Evolutionary conservation across 2,113 vertebrate species (phyloP), one percentile per base, ranked within the genome.

Genomic region (Peucedramus taeniatus): DNA sequence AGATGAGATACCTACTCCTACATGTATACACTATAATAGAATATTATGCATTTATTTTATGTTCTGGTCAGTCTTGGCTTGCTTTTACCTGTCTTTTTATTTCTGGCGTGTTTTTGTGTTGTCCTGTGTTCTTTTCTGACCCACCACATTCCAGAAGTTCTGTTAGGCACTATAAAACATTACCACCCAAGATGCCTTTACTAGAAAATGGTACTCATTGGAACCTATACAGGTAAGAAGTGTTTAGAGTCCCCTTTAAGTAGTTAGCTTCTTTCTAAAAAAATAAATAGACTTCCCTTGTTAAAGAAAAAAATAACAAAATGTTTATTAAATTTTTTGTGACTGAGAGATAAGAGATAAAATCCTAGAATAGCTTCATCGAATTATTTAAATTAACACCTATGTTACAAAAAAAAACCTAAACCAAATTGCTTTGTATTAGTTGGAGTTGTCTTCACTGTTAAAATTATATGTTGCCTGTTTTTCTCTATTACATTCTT

Each of bases 171-270:
- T 99, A 96, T 99, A 98, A 98, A 98, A 99, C 98, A 88, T 98
- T 99, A 83, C 99, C 98, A 83, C 98, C 98, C 96, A 99, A 98
- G 99, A 99, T 99, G 99, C 98, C 98, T 98, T 98, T 99, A 84
- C 98, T 99, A 98, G 98, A 98, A 96, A 99, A 98, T 72, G 97
- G 98, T 98, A 98, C 98, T 98, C 98, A 98, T 97, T 99, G 99
- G 98, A 98, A 98, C 95, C 98, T 99, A 69, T 99, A 99, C 98
- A 99, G 98, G 99, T 99, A 99, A 99, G 98, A 97, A 86, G 31
- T 87, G 11, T 85, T 85, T 56, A 82, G 87, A 95, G 91, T 93
- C 37, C 30, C 42, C 72, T 42, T 87, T 81, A 78, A 78, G 42
- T 81, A 90, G 68, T 65, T 90, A 70, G 53, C 74, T 75, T 49